phyloP scores from a whole-genome alignment of 2,888 invertebrate genomes.

The Nowickia ferox region DNA sequence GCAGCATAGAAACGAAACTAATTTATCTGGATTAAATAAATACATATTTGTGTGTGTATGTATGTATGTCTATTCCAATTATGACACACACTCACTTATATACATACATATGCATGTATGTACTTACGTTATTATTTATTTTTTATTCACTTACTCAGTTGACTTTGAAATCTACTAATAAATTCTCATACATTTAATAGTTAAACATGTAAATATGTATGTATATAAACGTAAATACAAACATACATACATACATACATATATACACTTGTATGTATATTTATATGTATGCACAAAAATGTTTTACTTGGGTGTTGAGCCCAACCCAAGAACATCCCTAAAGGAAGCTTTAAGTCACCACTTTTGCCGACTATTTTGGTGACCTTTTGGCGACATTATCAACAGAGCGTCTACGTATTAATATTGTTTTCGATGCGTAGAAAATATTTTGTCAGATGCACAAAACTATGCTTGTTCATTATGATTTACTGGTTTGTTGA shows the following conservation, averaged over 20 bases:
- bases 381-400: too few species aligned
- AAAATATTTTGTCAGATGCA: too few species aligned
- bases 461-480: too few species aligned
- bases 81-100: slow-evolving; percentile 12
- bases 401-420: too few species aligned
- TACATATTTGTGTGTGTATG: not conserved
- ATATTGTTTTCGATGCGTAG: too few species aligned
- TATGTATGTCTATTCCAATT: slow-evolving; percentile 31
- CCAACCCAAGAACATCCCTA: slow-evolving; percentile 32
- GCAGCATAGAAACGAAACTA: slow-evolving; percentile 26
- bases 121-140: not conserved
- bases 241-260: not conserved
- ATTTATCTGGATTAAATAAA: slow-evolving; percentile 30
- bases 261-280: not conserved
- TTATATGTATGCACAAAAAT: not conserved
- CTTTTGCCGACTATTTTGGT: too few species aligned
- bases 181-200: slow-evolving; percentile 49
- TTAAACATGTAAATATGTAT: not conserved
- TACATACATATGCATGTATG: not conserved
- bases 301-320: slow-evolving; percentile 31
- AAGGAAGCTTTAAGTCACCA: too few species aligned
- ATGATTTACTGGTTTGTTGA: too few species aligned
- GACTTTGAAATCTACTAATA: slow-evolving; percentile 63
- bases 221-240: not conserved
- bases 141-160: slow-evolving; percentile 35